Evolutionary conservation across 2,888 invertebrate species (phyloP).

Genomic region (Esperia sulphurella): DNA sequence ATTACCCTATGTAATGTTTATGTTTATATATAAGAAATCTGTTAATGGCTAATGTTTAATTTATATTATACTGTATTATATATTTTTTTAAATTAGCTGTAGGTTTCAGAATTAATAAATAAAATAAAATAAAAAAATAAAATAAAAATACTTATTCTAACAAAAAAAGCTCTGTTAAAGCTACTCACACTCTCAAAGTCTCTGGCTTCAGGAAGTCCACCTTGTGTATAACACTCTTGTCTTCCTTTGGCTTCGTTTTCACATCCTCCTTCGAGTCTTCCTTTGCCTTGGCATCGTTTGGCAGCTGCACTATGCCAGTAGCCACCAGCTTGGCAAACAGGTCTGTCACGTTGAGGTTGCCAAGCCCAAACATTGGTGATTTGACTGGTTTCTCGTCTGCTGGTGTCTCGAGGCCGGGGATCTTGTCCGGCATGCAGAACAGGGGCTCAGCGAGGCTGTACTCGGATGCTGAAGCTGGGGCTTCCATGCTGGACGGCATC

Average conservation of each 20-base stretch:
- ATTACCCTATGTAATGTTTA: too few relatives aligned
- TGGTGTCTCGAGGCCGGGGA: slow-evolving; percentile 60
- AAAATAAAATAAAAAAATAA: too few relatives aligned
- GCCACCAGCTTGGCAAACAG: slow-evolving; percentile 92
- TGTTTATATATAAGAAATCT: too few relatives aligned
- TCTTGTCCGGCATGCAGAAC: slow-evolving; percentile 44
- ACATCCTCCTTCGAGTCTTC: slow-evolving; percentile 37
- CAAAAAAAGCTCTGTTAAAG: background rate
- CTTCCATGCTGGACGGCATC: slow-evolving; percentile 77
- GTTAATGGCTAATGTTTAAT: too few relatives aligned
- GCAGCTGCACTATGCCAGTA: slow-evolving; percentile 76
- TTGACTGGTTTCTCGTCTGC: slow-evolving; percentile 46
- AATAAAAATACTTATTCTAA: background rate
- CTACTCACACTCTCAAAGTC: slow-evolving; percentile 84
- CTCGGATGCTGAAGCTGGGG: slow-evolving; percentile 75
- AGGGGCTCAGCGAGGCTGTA: slow-evolving; percentile 76
- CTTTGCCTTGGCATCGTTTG: slow-evolving; percentile 29
- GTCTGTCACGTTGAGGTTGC: slow-evolving; percentile 86
- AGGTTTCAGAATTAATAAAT: too few relatives aligned
- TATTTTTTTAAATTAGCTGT: too few relatives aligned
- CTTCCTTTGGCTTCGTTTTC: slow-evolving; percentile 43
- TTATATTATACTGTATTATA: background rate
- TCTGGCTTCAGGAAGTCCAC: slow-evolving; percentile 85
- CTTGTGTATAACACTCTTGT: slow-evolving; percentile 72
- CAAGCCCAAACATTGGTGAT: slow-evolving; percentile 38